Conservation (phyloP, 2,797 vertebrate genomes). For the Nannoperca obscura region DNA sequence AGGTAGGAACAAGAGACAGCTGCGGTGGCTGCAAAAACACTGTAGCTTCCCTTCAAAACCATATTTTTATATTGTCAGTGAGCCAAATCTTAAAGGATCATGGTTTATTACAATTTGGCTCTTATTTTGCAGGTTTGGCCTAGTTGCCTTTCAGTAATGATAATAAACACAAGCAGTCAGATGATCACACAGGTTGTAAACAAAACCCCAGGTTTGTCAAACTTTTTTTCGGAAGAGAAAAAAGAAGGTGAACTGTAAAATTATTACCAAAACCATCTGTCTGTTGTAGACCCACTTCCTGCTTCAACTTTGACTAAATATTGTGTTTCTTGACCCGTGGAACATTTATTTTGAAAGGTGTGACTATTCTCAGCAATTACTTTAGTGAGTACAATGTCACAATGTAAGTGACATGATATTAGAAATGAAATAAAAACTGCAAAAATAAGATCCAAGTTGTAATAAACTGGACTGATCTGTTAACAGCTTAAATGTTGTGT, state of each 20-base stretch:
- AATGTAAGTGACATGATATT: not conserved
- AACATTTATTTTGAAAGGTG: too few relatives aligned
- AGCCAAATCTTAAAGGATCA: not conserved
- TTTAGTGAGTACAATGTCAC: not conserved
- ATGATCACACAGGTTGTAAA: not conserved
- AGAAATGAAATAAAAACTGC: not conserved
- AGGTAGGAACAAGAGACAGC: conserved; percentile 9
- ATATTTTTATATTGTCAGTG: not conserved
- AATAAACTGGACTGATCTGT: not conserved
- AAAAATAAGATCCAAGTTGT: not conserved
- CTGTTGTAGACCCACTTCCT: not conserved
- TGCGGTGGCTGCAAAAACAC: not conserved
- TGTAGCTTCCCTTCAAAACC: not conserved
- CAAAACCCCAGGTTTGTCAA: not conserved
- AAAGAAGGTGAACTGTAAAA: not conserved
- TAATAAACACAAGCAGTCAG: not conserved
- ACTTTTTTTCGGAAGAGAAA: not conserved
- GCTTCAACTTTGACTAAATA: not conserved
- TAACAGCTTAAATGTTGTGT: not conserved
- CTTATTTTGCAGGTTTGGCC: not conserved
- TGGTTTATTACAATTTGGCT: not conserved
- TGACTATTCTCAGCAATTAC: not conserved
- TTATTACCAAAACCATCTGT: not conserved
- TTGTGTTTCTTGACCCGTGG: too few relatives aligned
- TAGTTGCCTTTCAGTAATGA: not conserved